These are phyloP conservation scores for Syrmaticus mikado DNA, from an alignment of 2,113 vertebrate genomes.

Conservation along the genomic window DNA sequence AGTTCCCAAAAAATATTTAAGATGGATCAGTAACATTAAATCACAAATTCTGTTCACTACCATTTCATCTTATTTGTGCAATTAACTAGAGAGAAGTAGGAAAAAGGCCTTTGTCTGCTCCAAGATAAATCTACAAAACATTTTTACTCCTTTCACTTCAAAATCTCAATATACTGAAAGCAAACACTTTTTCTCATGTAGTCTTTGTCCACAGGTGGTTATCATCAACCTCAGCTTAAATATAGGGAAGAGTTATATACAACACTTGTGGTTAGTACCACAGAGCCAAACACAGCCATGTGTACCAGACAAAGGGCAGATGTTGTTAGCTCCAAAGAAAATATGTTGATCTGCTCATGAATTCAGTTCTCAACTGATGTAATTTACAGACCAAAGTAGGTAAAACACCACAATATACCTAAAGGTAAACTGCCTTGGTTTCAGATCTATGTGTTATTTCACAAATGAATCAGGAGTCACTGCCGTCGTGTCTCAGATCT, in stretches of 20 bases:
- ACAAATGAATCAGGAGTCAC: background rate
- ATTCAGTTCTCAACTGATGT: background rate
- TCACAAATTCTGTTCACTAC: background rate
- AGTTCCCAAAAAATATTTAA: background rate
- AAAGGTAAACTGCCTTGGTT: accelerated
- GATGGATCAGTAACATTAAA: background rate
- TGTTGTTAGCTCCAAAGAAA: background rate
- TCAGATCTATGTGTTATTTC: background rate
- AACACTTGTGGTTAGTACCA: background rate
- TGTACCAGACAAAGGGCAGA: background rate
- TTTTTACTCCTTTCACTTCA: background rate
- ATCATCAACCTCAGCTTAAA: background rate
- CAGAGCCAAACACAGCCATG: background rate
- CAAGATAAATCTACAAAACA: background rate
- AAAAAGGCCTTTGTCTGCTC: background rate
- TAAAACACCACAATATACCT: background rate
- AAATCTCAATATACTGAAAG: background rate
- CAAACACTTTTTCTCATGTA: background rate
- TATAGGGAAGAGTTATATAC: background rate
- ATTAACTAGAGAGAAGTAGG: background rate
- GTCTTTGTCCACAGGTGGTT: background rate
- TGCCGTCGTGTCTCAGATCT: background rate
- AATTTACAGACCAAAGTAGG: background rate
- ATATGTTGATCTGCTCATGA: background rate
- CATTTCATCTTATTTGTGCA: background rate